A percentile compares a stretch with the other conserved stretches of the same genome.
These are phyloP conservation scores for Oeneis ivallda DNA, from an alignment of 2,888 invertebrate genomes.

Conservation along the genomic window DNA sequence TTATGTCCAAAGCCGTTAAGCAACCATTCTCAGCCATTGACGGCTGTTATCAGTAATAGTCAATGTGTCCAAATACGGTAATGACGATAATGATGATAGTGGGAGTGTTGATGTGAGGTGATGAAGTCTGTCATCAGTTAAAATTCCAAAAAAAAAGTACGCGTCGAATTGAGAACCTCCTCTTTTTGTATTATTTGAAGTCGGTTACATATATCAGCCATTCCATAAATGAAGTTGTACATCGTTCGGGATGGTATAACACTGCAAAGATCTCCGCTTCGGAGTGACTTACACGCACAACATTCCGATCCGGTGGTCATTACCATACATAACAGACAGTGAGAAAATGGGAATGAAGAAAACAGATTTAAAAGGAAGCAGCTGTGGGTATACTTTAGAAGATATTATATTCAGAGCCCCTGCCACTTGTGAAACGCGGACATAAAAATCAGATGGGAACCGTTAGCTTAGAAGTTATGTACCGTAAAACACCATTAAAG, in stretches of 20 bases:
- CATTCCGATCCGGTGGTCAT: too few relatives aligned
- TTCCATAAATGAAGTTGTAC: too few relatives aligned
- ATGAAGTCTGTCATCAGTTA: background rate
- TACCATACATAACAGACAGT: background rate
- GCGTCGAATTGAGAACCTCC: too few relatives aligned
- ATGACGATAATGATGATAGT: background rate
- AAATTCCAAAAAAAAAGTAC: background rate
- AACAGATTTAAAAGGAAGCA: background rate
- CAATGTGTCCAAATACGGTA: background rate
- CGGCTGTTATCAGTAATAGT: background rate
- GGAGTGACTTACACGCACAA: too few relatives aligned
- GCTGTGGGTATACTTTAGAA: background rate
- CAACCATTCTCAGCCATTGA: too few relatives aligned
- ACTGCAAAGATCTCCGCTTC: too few relatives aligned
- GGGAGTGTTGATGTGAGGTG: background rate
- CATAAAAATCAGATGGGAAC: constrained; percentile 41
- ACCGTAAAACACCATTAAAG: constrained; percentile 41
- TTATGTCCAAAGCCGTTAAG: too few relatives aligned
- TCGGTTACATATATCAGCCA: background rate
- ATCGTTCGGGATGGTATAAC: too few relatives aligned
- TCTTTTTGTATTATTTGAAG: too few relatives aligned
- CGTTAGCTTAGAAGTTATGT: constrained; percentile 41
- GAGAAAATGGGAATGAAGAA: background rate
- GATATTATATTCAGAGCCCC: constrained; percentile 23
- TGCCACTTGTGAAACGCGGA: constrained; percentile 34